These are phyloP conservation scores for Lates calcarifer DNA, from an alignment of 2,113 vertebrate genomes.

Conservation along the genomic window DNA sequence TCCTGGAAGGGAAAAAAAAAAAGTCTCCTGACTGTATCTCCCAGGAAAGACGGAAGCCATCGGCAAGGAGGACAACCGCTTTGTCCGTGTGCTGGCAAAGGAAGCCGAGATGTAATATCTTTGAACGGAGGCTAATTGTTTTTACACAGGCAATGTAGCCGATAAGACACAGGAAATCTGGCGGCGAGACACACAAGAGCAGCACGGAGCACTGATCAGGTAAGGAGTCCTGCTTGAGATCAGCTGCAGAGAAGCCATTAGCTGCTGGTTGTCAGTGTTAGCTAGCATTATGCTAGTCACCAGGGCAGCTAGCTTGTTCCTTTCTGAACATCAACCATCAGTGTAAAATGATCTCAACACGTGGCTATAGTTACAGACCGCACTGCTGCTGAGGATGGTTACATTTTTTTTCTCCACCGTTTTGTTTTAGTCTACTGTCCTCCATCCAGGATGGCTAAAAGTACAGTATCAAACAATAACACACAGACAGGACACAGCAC, in stretches of 20 bases:
- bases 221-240: constrained; percentile 36
- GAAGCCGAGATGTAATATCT: neutral
- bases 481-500: neutral
- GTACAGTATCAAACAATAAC: neutral
- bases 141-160: constrained; percentile 4
- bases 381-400: neutral
- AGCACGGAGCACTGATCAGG: constrained; percentile 45
- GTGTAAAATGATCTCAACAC: constrained; percentile 12
- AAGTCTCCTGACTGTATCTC: neutral
- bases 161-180: neutral
- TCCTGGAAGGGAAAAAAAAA: constrained; percentile 5
- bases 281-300: constrained; percentile 47
- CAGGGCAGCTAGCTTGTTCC: neutral
- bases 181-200: neutral
- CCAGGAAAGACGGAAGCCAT: constrained; percentile 32
- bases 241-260: constrained; percentile 46
- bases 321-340: neutral
- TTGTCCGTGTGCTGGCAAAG: neutral
- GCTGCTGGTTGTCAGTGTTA: constrained; percentile 36
- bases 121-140: neutral
- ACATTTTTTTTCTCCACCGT: neutral
- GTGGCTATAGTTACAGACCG: constrained; percentile 7
- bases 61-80: constrained; percentile 19
- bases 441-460: neutral
- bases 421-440: neutral